Percentiles rank a stretch among this genome's conserved stretches.
Evolutionary conservation across 1,140 invertebrate species (phyloP).

Genomic region (Octopus bimaculoides): DNA sequence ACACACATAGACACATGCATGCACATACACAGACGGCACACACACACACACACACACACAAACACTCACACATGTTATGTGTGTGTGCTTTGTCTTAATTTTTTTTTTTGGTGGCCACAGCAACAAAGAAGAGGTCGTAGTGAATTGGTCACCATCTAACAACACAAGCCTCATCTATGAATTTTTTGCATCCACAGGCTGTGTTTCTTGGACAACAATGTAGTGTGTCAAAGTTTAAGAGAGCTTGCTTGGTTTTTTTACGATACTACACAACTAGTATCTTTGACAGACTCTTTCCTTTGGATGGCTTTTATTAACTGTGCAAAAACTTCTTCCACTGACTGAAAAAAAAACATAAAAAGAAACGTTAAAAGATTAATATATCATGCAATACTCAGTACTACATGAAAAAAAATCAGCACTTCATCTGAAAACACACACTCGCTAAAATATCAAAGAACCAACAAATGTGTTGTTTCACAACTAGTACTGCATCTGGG

Average conservation of each 20-base stretch:
- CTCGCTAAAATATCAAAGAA: no score
- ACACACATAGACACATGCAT: no score
- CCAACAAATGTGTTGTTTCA: no score
- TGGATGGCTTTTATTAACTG: conserved; percentile 40
- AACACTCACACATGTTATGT: no score
- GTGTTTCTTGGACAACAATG: not conserved
- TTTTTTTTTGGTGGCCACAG: not conserved
- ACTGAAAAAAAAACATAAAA: conserved; percentile 29
- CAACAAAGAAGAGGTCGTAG: not conserved
- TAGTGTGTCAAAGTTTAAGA: not conserved
- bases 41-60: no score
- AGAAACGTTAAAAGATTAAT: conserved; percentile 1
- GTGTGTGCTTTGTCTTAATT: not conserved
- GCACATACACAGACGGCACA: no score
- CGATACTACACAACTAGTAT: conserved; percentile 33
- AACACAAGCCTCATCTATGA: not conserved
- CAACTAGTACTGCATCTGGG: no score
- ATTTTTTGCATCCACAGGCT: not conserved
- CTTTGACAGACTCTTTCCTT: conserved; percentile 28
- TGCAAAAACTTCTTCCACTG: conserved; percentile 40
- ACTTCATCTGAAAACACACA: no score
- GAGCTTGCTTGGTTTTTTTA: conserved; percentile 4
- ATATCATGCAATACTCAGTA: no score
- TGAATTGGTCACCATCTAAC: not conserved
- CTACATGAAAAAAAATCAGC: no score